Conservation (phyloP, 2,113 vertebrate genomes). For the Numenius arquata region DNA sequence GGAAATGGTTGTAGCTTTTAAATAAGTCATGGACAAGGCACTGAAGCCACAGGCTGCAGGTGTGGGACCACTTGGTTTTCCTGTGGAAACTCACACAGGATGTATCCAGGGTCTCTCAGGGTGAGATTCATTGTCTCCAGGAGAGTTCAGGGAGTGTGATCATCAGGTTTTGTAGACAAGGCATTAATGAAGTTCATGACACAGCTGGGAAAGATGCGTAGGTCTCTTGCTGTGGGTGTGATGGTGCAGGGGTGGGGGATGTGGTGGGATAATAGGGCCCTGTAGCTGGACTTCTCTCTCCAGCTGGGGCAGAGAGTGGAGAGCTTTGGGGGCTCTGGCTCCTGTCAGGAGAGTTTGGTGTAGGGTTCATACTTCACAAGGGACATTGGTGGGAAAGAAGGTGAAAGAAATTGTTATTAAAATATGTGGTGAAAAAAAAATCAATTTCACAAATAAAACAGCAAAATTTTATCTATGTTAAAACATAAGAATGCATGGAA, state of each 20-base stretch:
- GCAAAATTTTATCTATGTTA: neutral
- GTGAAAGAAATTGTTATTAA: neutral
- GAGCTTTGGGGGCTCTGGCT: neutral
- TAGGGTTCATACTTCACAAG: neutral
- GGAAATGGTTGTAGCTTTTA: neutral
- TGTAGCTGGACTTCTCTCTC: neutral
- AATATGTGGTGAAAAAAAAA: neutral
- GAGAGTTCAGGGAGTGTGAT: neutral
- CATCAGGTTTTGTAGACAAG: neutral
- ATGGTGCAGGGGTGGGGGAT: neutral
- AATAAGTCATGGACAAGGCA: neutral
- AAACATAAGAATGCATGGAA: neutral
- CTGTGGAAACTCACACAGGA: neutral
- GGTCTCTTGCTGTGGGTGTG: neutral
- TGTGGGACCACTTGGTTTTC: neutral
- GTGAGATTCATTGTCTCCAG: neutral
- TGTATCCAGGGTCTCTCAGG: neutral
- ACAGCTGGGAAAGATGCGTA: neutral
- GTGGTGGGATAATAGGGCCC: neutral
- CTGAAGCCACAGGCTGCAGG: accelerated
- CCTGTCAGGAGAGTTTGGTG: neutral
- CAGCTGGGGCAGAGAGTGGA: neutral
- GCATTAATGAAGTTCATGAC: neutral
- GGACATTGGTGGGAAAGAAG: neutral
- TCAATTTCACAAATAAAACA: neutral